phyloP scores from a whole-genome alignment of 2,888 invertebrate species.

The Rhabditophanes sp. region DNA sequence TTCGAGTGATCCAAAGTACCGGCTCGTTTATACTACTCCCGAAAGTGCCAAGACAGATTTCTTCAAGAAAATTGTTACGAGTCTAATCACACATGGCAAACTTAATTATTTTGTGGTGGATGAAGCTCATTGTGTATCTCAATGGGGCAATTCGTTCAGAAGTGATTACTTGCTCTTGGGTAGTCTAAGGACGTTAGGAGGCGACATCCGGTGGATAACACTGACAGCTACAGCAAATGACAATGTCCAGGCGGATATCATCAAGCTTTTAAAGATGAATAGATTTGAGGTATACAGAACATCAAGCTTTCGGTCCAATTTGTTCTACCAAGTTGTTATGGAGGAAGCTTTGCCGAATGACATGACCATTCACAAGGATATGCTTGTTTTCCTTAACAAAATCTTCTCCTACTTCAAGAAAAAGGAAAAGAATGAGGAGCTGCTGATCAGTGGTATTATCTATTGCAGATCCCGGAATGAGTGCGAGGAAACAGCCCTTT shows the following conservation, averaged over 20 bases:
- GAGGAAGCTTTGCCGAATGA: constrained; percentile 57
- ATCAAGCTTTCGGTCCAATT: constrained; percentile 74
- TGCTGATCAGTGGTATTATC: constrained; percentile 55
- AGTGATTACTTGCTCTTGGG: constrained; percentile 4
- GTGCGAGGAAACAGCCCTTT: constrained; percentile 66
- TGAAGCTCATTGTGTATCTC: constrained; percentile 91
- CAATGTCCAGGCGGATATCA: constrained; percentile 50
- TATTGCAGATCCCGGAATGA: constrained; percentile 84
- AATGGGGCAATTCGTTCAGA: constrained; percentile 70
- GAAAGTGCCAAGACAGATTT: constrained; percentile 71
- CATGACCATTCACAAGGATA: constrained; percentile 23
- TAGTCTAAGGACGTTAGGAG: neutral
- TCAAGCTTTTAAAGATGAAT: constrained; percentile 10
- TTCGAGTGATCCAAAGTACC: constrained; percentile 54
- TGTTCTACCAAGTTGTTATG: constrained; percentile 82
- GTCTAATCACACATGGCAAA: constrained; percentile 60
- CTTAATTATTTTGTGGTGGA: constrained; percentile 75
- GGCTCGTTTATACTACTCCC: constrained; percentile 82
- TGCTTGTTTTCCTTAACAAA: constrained; percentile 50
- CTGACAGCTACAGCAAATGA: constrained; percentile 82
- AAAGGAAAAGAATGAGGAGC: constrained; percentile 8
- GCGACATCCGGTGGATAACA: constrained; percentile 50
- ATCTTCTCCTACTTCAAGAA: constrained; percentile 8
- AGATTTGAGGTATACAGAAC: constrained; percentile 54
- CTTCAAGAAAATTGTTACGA: constrained; percentile 7